These are phyloP conservation scores for Abscondita cerata DNA, from an alignment of 2,888 invertebrate species.

Conservation along the genomic window DNA sequence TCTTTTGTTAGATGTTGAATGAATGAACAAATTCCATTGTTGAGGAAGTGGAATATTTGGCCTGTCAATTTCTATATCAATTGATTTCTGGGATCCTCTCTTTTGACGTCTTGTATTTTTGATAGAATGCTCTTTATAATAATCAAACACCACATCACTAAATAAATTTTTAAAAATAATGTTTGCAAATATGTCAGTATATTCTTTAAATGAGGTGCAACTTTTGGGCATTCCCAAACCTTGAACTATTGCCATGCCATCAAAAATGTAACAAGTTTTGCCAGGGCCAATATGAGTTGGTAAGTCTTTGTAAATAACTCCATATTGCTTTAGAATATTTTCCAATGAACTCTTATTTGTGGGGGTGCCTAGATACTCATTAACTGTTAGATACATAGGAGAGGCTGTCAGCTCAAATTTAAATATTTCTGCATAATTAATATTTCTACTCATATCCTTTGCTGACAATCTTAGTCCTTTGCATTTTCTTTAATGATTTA, in stretches of 20 bases:
- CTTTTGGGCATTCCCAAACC: slow-evolving; percentile 18
- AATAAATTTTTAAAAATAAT: slow-evolving; percentile 1
- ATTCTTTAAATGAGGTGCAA: not conserved
- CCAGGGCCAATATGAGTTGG: not conserved
- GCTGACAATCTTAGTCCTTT: slow-evolving; percentile 8
- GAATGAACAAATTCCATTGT: no score
- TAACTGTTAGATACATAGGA: not conserved
- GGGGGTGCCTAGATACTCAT: not conserved
- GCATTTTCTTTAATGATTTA: slow-evolving; percentile 13
- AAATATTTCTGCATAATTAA: not conserved
- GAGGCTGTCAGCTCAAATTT: not conserved
- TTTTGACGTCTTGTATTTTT: no score
- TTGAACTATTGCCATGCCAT: slow-evolving; percentile 19
- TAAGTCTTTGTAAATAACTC: not conserved
- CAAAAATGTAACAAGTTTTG: slow-evolving; percentile 3
- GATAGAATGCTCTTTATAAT: no score
- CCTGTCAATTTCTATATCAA: not conserved
- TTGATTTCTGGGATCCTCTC: no score
- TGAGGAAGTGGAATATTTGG: not conserved
- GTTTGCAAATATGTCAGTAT: not conserved
- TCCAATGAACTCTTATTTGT: not conserved
- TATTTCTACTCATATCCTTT: slow-evolving; percentile 10
- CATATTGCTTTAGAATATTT: not conserved
- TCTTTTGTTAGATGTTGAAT: no score
- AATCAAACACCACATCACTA: slow-evolving; percentile 5